Base-by-base conservation (phyloP, 1,140 invertebrate species). In the Anthonomus grandis region DNA sequence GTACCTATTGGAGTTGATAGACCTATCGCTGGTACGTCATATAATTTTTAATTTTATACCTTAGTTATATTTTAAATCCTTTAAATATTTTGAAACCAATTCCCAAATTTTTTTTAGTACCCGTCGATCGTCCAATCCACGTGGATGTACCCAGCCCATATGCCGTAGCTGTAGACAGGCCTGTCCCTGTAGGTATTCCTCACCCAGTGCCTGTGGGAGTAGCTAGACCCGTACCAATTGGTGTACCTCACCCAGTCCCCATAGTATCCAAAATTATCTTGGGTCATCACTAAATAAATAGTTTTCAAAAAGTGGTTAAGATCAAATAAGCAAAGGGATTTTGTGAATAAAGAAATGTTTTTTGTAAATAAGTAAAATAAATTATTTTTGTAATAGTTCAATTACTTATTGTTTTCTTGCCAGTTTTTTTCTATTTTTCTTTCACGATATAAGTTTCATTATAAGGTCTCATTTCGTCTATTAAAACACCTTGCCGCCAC, bases 101-200 rank as follows among this genome's bases (percentile, higher is more conserved):
- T 18, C 10, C 27, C 21, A 10, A 6, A 42, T 41, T 27, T 17
- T 44, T 57, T 49, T 5, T 34, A 57, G 67, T 68, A 15, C 71
- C 73, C 3, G 65, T 73, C 64, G 75, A 75, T 5, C 70, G 76
- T n/a, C 69, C 67, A n/a, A 51, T 65, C 24, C 64, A 65, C 9
- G 67, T 71, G 3, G 55, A 65, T 6, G 56, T 65, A 19, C 44
- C 63, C 10, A 46, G 46, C 31, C 65, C 62, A 13, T 39, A 51
- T 31, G 53, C 63, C 2, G 64, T 68, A 21, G 51, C 64, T 9
- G 53, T 64, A 23, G 56, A 59, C 24, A 64, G 68, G 8, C 64
- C 64, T 10, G 60, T 68, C 12, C 59, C 68, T 8, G 65, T 70
- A 18, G 23, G 55, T 13, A 56, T 65, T 15, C 66, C 70, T 21